Base-by-base conservation (phyloP, 1,140 invertebrate species). In the Pseudomyrmex flavicornis region DNA sequence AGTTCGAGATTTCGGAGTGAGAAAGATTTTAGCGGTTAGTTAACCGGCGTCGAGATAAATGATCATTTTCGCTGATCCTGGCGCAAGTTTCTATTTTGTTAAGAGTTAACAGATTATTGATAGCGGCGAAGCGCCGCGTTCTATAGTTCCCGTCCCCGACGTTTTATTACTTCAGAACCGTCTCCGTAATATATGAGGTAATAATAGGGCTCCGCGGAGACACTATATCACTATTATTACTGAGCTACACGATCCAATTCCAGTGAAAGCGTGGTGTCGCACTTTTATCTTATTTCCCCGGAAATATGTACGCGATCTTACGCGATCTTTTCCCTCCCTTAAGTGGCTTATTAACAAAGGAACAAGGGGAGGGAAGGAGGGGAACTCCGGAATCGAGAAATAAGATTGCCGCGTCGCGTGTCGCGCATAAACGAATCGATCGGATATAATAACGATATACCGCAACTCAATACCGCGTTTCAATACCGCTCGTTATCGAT, bases 181-280 rank as follows among this genome's bases (percentile, higher is more conserved):
- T 48, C 76, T 35, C 54, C 44, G 76, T 80, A 80, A 80, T 80
- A 72, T 80, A 80, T 72, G 76, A 72, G 66, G 76, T 80, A 80
- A 80, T 80, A 80, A 80, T 80, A 50, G 66, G 66, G 54, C 56
- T 70, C 66, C 44, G 22, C 76, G n/a, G 54, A 72, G 76, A 72
- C 76, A 70, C 76, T 80, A 80, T 72, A 80, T 80, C 76, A 80
- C 46, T 59, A 72, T 80, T 80, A 80, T 80, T 80, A 80, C 76
- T 61, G 8, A 8, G 20, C 46, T 80, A 72, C 76, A 80, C 76
- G 76, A 80, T 72, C 76, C 76, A 79, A 80, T 80, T 80, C 54
- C 66, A 59, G 76, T 80, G 76, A 80, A 80, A 80, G 76, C 76
- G 54, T 48, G 48, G 54, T 35, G 66, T 77, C 75, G 63, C 63